Conservation (phyloP, 2,113 vertebrate species). For the Acanthochromis polyacanthus region DNA sequence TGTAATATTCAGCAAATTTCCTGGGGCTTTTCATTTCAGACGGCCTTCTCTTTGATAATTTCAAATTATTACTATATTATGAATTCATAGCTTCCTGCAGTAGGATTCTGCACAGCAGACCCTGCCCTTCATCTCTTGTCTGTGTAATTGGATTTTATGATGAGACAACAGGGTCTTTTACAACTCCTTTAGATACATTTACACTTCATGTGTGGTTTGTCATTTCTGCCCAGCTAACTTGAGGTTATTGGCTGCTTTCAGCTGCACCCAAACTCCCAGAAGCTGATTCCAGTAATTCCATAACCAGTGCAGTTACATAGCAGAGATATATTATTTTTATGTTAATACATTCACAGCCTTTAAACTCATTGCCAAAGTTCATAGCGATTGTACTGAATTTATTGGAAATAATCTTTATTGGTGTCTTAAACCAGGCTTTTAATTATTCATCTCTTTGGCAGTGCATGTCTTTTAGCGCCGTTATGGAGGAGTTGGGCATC, state of each 20-base stretch:
- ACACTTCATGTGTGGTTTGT: slow-evolving; percentile 4
- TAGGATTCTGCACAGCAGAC: slow-evolving; percentile 18
- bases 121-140: slow-evolving; percentile 39
- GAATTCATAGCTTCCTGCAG: slow-evolving; percentile 35
- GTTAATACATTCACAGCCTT: slow-evolving; percentile 2
- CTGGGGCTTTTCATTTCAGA: slow-evolving; percentile 48
- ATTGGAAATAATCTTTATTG: not conserved
- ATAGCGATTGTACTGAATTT: slow-evolving; percentile 13
- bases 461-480: slow-evolving; percentile 91
- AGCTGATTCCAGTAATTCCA: not conserved
- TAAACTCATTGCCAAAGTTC: not conserved
- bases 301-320: not conserved
- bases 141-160: slow-evolving; percentile 57
- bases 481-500: slow-evolving; percentile 94
- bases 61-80: slow-evolving; percentile 58
- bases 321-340: not conserved
- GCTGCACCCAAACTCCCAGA: not conserved
- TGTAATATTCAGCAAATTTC: slow-evolving; percentile 57
- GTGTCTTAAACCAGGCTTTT: not conserved
- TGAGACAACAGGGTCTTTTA: slow-evolving; percentile 35
- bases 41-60: slow-evolving; percentile 45
- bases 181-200: slow-evolving; percentile 16
- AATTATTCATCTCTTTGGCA: slow-evolving; percentile 72
- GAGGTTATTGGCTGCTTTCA: slow-evolving; percentile 1
- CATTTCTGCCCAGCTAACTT: slow-evolving; percentile 19